A percentile compares a stretch with the other conserved stretches of the same genome.
Evolutionary conservation across 2,888 invertebrate species (phyloP).

Genomic region (Pelosia muscerda): DNA sequence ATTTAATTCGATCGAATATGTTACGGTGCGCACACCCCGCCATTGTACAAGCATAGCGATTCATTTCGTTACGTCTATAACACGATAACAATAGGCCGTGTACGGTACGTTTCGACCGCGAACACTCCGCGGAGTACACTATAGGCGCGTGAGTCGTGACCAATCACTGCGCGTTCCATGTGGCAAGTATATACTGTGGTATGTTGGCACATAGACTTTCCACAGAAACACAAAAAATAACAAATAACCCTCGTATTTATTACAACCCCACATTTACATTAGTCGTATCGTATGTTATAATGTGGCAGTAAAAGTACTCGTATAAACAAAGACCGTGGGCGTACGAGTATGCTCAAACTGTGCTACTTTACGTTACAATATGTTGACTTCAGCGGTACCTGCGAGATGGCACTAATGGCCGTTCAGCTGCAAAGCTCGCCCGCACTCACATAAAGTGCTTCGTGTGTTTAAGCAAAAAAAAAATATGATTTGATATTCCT

Average conservation of each 20-base stretch:
- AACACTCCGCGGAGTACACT: not conserved
- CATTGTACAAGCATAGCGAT: no score
- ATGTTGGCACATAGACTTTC: not conserved
- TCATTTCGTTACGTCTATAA: no score
- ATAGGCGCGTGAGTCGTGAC: not conserved
- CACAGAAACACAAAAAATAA: not conserved
- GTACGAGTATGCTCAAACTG: not conserved
- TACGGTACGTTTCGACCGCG: not conserved
- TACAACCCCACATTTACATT: not conserved
- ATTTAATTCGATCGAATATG: not conserved
- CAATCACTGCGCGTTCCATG: not conserved
- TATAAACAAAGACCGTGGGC: not conserved
- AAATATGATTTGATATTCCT: constrained; percentile 22
- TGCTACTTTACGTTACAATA: not conserved
- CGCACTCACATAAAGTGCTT: constrained; percentile 20
- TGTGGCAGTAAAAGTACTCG: not conserved
- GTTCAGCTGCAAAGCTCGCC: not conserved
- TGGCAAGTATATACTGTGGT: not conserved
- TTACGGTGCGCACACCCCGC: no score
- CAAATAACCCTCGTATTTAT: not conserved
- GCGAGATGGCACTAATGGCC: constrained; percentile 27
- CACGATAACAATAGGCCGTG: not conserved
- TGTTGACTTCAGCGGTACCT: not conserved
- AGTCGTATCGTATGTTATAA: not conserved
- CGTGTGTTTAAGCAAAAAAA: constrained; percentile 8